Base-by-base conservation (phyloP, 2,797 vertebrate genomes). In the Acrocephalus scirpaceus region DNA sequence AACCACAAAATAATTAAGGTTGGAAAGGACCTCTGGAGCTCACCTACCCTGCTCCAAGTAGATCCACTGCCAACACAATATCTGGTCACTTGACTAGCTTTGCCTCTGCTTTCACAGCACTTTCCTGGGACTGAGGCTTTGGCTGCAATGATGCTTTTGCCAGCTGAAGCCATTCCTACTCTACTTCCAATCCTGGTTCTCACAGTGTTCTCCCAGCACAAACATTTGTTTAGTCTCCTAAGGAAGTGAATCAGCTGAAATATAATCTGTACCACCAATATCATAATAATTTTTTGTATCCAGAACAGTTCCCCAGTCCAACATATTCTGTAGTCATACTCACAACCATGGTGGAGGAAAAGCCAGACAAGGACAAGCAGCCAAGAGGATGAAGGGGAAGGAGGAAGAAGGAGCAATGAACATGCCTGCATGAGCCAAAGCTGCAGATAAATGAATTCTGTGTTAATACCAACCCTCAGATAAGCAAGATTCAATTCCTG, bases 181-280 rank as follows among this genome's bases (percentile, higher is more conserved):
- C 70, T 56, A 70, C 7, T 27, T 80, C 61, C 75, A 65, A 0
- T 57, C 48, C 78, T 67, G 45, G 60, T 85, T 87, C 71, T 82
- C 22, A 5, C 69, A 80, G 36, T 22, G 56, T 78, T 42, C 26
- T 94, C 86, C 56, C 72, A 96, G 62, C 19, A 69, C 34, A 96
- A 92, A 83, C 54, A 91, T 86, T 92, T 83, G 40, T 73, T 57
- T 65, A 71, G 79, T 54, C 85, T 88, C 38, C 69, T 74, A 71
- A 90, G 79, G 82, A 95, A 95, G 45, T 80, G 75, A 92, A 88
- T 93, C 78, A 91, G 61, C 45, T 83, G 82, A 80, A 92, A 88
- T 53, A 78, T 40, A 86, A 88, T 66, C 88, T 73, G 40, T 34
- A 72, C n/a, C 4, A 17, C 54, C 51, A 90, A 48, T 45, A 84